Evolutionary conservation across 64 coral and sea anemone genomes (phyloP), one percentile per base, ranked within the genome.

Genomic region (Trachythela sp.): DNA sequence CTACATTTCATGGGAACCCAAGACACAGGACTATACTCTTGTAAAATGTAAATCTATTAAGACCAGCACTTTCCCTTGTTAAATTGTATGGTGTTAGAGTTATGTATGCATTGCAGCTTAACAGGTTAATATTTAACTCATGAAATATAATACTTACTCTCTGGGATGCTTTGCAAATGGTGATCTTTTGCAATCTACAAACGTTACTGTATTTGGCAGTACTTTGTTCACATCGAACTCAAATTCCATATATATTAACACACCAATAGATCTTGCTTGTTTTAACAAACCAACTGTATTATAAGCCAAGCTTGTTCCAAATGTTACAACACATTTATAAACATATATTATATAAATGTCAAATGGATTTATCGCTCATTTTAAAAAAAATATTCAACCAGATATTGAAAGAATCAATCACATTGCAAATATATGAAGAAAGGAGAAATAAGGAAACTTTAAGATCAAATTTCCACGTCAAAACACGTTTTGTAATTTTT

Each of bases 181-280:
- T 17, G 30, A 35, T 37, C 75, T 20, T 80, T 80, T 80, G 37
- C 30, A 39, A 35, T 80, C 75, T 18, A 80, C 75, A 39, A 80
- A 80, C 3, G 75, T 80, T 35, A 80, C 35, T 14, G 75, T 80
- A 39, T 36, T 80, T 8, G 75, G 75, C 26, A 80, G 75, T 0
- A 80, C 75, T 80, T 80, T 80, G 75, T 80, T 80, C 34, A 80
- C 31, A 80, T 80, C 75, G 33, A 80, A 80, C 13, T 80, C 75
- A 80, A 80, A 80, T 39, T 80, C 75, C 75, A 80, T 80, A 13
- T 17, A 80, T 1, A 45, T 6, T 45, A n/a, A n/a, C n/a, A 26
- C 30, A 22, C 64, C 24, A 26, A 26, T 8, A 70, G 8, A 70
- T 26, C 64, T 22, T 70, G n/a, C n/a, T n/a, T n/a, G n/a, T n/a